A percentile compares a stretch with the other conserved stretches of the same genome.
Conservation (phyloP, 2,888 invertebrate species). For the Zaprionus obscuricornis region DNA sequence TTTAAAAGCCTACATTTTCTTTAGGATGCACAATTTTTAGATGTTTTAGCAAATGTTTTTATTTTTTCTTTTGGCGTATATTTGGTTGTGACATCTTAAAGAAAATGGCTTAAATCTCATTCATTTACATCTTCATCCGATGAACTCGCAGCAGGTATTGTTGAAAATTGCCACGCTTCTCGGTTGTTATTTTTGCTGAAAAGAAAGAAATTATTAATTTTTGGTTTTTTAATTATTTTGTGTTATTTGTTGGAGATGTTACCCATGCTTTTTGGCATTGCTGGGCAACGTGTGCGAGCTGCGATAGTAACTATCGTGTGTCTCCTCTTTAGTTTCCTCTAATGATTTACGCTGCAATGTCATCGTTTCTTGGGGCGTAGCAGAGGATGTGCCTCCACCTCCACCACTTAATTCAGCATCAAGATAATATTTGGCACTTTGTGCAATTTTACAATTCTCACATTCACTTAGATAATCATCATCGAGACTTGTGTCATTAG, state of each 20-base stretch:
- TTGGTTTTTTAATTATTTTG: background rate
- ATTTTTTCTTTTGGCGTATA: constrained; percentile 23
- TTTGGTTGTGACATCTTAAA: constrained; percentile 72
- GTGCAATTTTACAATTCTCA: constrained; percentile 92
- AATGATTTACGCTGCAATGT: constrained; percentile 86
- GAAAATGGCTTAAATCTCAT: constrained; percentile 84
- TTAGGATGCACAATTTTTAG: constrained; percentile 61
- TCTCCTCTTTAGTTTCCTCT: constrained; percentile 83
- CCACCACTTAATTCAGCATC: constrained; percentile 85
- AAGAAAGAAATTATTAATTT: too few species aligned
- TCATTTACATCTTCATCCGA: constrained; percentile 84
- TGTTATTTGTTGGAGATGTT: constrained; percentile 59
- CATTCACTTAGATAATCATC: constrained; percentile 93
- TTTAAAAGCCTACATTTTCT: constrained; percentile 73
- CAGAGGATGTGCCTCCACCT: constrained; percentile 70
- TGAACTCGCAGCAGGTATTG: constrained; percentile 86
- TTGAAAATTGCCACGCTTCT: constrained; percentile 86
- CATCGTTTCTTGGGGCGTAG: constrained; percentile 87
- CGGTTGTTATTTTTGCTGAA: constrained; percentile 84
- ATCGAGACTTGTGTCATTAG: constrained; percentile 84
- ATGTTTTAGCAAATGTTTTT: background rate
- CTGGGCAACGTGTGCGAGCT: constrained; percentile 87
- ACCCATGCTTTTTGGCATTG: constrained; percentile 85
- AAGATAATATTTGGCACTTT: constrained; percentile 87
- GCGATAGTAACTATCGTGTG: constrained; percentile 85